Evolutionary conservation across 2,888 invertebrate genomes (phyloP).

Genomic region (Lydus trimaculatus): DNA sequence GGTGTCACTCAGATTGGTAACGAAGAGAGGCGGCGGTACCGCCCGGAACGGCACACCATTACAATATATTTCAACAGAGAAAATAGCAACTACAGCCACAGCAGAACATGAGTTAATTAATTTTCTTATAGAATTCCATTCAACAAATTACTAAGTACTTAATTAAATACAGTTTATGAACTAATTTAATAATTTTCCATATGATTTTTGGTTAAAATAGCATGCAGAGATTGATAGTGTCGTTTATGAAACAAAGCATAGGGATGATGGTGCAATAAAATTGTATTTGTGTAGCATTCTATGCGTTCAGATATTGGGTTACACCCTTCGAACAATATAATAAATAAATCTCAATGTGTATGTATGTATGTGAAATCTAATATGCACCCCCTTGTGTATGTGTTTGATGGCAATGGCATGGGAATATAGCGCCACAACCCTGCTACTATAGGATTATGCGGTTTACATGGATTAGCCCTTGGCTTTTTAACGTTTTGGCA

Average conservation of each 20-base stretch:
- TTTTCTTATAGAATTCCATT: background rate
- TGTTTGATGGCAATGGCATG: conserved; percentile 18
- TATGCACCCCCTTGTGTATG: conserved; percentile 54
- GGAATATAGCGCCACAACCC: conserved; percentile 32
- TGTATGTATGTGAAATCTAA: conserved; percentile 46
- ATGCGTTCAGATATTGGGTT: conserved; percentile 55
- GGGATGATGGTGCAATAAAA: conserved; percentile 47
- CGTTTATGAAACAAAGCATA: conserved; percentile 28
- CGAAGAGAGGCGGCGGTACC: conserved; percentile 54
- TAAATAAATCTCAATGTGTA: conserved; percentile 56
- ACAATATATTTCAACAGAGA: background rate
- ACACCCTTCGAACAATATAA: conserved; percentile 55
- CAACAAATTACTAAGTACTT: too few species aligned
- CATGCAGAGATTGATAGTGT: conserved; percentile 1
- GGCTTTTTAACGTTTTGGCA: conserved; percentile 57
- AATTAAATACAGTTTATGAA: too few species aligned
- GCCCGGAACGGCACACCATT: conserved; percentile 44
- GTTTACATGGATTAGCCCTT: conserved; percentile 59
- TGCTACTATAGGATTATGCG: conserved; percentile 55
- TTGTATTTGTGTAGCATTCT: conserved; percentile 54
- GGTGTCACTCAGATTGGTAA: conserved; percentile 59
- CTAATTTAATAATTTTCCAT: background rate
- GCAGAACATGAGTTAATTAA: background rate
- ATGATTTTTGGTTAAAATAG: background rate
- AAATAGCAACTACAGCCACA: background rate